These are phyloP conservation scores for Himalopsyche kuldschensis DNA, from an alignment of 2,888 invertebrate species.

Conservation along the genomic window DNA sequence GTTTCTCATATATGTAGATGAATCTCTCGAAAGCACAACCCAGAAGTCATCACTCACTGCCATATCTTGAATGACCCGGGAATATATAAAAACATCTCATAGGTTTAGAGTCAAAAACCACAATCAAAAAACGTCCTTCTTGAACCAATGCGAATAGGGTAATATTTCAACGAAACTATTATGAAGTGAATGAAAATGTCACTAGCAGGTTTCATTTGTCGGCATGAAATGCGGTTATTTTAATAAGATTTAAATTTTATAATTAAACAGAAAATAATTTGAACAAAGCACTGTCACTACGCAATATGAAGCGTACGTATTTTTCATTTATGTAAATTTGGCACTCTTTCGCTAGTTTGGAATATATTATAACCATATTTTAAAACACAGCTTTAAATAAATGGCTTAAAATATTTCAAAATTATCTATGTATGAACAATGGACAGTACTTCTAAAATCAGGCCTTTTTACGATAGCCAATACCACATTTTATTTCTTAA, in stretches of 20 bases:
- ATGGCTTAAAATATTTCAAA: no score
- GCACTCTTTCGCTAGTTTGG: no score
- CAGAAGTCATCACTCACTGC: not conserved
- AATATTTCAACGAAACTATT: not conserved
- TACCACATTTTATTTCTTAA: no score
- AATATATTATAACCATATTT: no score
- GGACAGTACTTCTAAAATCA: no score
- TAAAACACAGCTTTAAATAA: no score
- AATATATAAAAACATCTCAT: not conserved
- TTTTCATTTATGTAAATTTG: no score
- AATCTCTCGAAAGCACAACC: not conserved
- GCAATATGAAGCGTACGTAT: no score
- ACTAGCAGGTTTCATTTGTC: not conserved
- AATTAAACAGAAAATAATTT: no score
- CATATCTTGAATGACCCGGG: not conserved
- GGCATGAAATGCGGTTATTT: not conserved
- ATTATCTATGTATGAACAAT: no score
- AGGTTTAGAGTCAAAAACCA: not conserved
- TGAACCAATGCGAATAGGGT: not conserved
- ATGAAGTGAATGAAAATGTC: not conserved
- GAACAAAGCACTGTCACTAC: no score
- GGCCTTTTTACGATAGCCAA: no score
- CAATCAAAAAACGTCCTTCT: not conserved
- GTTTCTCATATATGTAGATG: not conserved
- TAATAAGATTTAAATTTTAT: not conserved